Conservation (phyloP, 1,140 invertebrate genomes). For the Pseudobourletiella spinata region DNA sequence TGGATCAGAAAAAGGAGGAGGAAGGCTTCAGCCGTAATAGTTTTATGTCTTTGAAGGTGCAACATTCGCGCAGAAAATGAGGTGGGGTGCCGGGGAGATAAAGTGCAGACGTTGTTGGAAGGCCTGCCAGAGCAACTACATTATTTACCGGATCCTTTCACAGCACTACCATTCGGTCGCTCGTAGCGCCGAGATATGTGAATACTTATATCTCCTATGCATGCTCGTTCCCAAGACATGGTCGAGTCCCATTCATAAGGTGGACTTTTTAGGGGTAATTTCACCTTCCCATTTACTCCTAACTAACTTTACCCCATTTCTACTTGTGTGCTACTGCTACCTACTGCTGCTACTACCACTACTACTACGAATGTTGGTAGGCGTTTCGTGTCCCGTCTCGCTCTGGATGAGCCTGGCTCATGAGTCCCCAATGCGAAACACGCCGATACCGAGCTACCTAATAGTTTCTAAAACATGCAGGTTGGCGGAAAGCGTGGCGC, state of each 20-base stretch:
- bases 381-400: not conserved
- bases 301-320: no score
- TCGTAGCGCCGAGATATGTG: not conserved
- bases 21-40: no score
- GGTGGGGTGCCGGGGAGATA: no score
- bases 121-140: no score
- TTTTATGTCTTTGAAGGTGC: no score
- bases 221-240: not conserved
- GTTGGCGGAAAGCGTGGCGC: not conserved
- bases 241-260: not conserved
- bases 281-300: no score
- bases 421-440: not conserved
- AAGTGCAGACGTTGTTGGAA: no score
- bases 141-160: no score
- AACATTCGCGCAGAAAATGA: no score
- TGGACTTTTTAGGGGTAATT: not conserved
- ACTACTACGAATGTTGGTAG: not conserved
- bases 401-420: not conserved
- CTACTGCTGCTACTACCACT: not conserved
- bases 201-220: slow-evolving; percentile 2
- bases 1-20: no score
- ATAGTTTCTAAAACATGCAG: not conserved
- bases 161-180: no score
- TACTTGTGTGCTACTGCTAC: not conserved
- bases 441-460: no score